Conservation (phyloP, 2,797 vertebrate genomes). For the Tragopan temminckii region DNA sequence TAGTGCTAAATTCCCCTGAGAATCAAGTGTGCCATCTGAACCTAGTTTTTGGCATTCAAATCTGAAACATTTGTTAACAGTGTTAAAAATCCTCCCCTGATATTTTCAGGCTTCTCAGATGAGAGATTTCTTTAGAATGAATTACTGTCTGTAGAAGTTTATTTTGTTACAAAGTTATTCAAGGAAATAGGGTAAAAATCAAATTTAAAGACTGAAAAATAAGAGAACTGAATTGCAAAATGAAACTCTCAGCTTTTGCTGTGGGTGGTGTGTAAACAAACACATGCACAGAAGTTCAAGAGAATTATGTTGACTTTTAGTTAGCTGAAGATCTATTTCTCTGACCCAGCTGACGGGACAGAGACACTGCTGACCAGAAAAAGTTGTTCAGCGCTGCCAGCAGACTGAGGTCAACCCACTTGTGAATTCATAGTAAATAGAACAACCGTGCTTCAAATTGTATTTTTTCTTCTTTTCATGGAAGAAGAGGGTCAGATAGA, state of each 20-base stretch:
- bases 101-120: not conserved
- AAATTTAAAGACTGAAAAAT: not conserved
- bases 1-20: not conserved
- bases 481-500: not conserved
- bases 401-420: not conserved
- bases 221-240: not conserved
- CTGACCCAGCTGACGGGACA: not conserved
- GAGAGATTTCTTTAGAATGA: not conserved
- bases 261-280: not conserved
- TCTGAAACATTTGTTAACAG: not conserved
- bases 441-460: not conserved
- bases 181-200: not conserved
- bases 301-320: not conserved
- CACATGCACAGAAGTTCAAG: not conserved
- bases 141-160: not conserved
- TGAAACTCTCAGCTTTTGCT: not conserved
- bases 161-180: not conserved
- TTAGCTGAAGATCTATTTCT: not conserved
- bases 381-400: not conserved
- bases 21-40: not conserved
- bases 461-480: not conserved
- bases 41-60: not conserved
- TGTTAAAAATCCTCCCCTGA: not conserved
- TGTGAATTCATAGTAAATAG: not conserved
- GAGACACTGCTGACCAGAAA: not conserved